A percentile compares a stretch with the other conserved stretches of the same genome.
These are phyloP conservation scores for Diachasma alloeum DNA, from an alignment of 1,140 invertebrate genomes.

Conservation along the genomic window DNA sequence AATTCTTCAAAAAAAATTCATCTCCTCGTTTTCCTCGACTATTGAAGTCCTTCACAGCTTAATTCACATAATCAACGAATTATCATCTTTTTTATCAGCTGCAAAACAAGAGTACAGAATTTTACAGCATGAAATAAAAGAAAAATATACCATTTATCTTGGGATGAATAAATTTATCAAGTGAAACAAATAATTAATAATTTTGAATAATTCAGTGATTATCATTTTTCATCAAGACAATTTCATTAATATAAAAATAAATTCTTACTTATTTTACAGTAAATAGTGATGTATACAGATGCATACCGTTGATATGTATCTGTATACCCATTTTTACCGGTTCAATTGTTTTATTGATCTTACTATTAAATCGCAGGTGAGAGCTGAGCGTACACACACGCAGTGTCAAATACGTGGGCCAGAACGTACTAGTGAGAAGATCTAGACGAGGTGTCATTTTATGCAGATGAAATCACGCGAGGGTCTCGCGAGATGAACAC, in stretches of 20 bases:
- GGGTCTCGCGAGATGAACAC: conserved; percentile 46
- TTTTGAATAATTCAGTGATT: too few relatives aligned
- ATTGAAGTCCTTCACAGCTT: not conserved
- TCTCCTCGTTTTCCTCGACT: not conserved
- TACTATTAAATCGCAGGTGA: conserved; percentile 47
- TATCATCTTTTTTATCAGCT: not conserved
- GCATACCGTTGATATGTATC: not conserved
- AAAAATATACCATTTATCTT: too few relatives aligned
- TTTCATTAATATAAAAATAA: not conserved
- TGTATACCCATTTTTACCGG: not conserved
- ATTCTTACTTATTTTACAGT: not conserved
- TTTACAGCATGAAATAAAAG: not conserved
- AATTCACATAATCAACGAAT: not conserved
- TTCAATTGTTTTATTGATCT: conserved; percentile 6
- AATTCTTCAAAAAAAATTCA: too few relatives aligned
- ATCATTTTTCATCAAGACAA: too few relatives aligned
- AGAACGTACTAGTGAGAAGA: conserved; percentile 47
- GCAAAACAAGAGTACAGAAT: not conserved
- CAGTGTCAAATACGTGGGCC: conserved; percentile 28
- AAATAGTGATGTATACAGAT: not conserved
- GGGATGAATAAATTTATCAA: too few relatives aligned
- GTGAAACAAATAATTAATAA: too few relatives aligned
- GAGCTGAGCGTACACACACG: conserved; percentile 20
- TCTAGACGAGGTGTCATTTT: conserved; percentile 50
- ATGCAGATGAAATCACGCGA: conserved; percentile 58